phyloP scores from a whole-genome alignment of 2,797 vertebrate species.

The Xenops minutus region DNA sequence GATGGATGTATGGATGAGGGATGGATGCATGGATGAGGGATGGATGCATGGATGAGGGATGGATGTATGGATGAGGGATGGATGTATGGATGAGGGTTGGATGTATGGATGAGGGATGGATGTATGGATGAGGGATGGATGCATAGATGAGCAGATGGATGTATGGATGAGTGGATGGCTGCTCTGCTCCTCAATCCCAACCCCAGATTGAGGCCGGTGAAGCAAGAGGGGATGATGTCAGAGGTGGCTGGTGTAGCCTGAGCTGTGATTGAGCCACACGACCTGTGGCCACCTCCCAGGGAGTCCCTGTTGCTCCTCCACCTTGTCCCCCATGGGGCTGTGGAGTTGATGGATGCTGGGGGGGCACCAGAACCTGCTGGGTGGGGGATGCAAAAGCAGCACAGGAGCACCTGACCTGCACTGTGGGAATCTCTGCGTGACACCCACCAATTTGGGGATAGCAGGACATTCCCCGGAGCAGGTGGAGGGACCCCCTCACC shows the following conservation, averaged over 20 bases:
- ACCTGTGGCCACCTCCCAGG: neutral
- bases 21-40: no score
- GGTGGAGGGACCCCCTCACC: neutral
- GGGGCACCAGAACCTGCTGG: neutral
- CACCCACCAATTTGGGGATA: neutral
- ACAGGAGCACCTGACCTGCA: fast-evolving
- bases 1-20: no score
- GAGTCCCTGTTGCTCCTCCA: neutral
- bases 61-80: no score
- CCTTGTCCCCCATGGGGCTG: fast-evolving
- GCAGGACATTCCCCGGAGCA: neutral
- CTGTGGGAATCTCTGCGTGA: neutral
- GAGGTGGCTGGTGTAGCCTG: neutral
- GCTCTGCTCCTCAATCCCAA: neutral
- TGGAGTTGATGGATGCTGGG: no score
- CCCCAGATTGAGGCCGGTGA: neutral
- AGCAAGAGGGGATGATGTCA: neutral
- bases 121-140: no score
- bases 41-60: no score
- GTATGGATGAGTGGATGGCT: no score
- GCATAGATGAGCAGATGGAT: no score
- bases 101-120: no score
- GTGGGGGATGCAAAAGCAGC: neutral
- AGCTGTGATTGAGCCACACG: neutral
- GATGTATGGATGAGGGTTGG: no score